Evolutionary conservation across 2,888 invertebrate genomes (phyloP).

Genomic region (Rosalia funebris): DNA sequence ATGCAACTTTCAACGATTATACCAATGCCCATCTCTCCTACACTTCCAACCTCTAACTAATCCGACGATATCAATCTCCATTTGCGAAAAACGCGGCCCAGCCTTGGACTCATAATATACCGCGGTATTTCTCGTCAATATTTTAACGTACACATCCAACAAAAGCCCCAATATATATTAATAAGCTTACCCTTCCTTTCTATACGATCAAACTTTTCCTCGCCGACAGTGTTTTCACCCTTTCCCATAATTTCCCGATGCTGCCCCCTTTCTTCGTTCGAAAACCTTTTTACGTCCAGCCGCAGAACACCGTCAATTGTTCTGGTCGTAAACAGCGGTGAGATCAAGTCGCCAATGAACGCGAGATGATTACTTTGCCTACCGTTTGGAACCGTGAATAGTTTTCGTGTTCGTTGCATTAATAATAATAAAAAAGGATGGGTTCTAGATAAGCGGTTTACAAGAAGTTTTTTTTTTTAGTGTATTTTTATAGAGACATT

Average conservation of each 20-base stretch:
- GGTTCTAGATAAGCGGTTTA: no score
- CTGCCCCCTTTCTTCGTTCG: conserved; percentile 17
- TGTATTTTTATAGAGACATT: no score
- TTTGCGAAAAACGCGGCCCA: conserved; percentile 2
- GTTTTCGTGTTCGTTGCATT: no score
- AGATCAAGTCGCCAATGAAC: neutral
- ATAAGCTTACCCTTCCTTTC: conserved; percentile 53
- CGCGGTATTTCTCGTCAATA: conserved; percentile 22
- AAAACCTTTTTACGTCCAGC: conserved; percentile 16
- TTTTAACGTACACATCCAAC: conserved; percentile 35
- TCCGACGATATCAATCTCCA: conserved; percentile 1
- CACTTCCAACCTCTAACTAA: no score
- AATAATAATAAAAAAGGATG: no score
- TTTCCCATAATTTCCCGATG: conserved; percentile 26
- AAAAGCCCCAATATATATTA: conserved; percentile 57
- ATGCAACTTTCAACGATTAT: no score
- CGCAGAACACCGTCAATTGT: conserved; percentile 22
- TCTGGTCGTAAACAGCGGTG: conserved; percentile 1
- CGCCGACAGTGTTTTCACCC: conserved; percentile 39
- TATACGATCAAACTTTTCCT: conserved; percentile 53
- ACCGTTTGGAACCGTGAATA: no score
- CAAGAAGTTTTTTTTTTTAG: no score
- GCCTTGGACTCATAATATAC: conserved; percentile 1
- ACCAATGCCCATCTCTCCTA: no score
- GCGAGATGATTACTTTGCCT: no score